These are phyloP conservation scores for Pemphigus obesinymphae DNA, from an alignment of 1,140 invertebrate species.

Conservation along the genomic window DNA sequence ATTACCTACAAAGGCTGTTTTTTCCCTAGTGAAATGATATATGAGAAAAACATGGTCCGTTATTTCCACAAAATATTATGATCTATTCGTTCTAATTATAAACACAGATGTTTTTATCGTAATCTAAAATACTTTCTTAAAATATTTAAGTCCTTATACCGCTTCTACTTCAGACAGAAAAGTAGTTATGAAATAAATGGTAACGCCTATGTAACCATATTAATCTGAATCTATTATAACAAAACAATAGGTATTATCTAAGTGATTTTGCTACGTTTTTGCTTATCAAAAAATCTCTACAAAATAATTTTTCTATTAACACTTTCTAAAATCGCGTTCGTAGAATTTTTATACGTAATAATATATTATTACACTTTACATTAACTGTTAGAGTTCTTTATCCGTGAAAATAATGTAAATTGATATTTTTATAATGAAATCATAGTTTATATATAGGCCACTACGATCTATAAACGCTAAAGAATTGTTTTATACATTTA, in stretches of 20 bases:
- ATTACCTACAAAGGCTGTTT: too few relatives aligned
- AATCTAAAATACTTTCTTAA: neutral
- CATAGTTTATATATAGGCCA: too few relatives aligned
- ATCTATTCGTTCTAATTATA: neutral
- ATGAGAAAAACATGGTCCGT: neutral
- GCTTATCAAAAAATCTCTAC: neutral
- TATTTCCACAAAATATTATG: too few relatives aligned
- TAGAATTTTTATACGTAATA: too few relatives aligned
- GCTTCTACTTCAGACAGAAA: neutral
- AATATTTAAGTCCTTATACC: neutral
- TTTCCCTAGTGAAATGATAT: too few relatives aligned
- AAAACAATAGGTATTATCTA: neutral
- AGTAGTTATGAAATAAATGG: neutral
- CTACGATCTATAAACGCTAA: too few relatives aligned
- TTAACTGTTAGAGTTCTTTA: too few relatives aligned
- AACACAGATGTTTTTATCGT: neutral
- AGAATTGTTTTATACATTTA: too few relatives aligned
- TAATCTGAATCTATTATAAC: too few relatives aligned
- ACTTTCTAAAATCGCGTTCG: slow-evolving; percentile 20
- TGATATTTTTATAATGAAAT: too few relatives aligned
- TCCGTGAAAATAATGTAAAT: too few relatives aligned
- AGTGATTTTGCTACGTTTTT: neutral
- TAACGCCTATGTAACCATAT: neutral
- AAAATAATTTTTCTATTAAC: neutral
- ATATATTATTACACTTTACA: too few relatives aligned